phyloP scores from a whole-genome alignment of 2,888 invertebrate genomes.

The Sipunculus nudus region DNA sequence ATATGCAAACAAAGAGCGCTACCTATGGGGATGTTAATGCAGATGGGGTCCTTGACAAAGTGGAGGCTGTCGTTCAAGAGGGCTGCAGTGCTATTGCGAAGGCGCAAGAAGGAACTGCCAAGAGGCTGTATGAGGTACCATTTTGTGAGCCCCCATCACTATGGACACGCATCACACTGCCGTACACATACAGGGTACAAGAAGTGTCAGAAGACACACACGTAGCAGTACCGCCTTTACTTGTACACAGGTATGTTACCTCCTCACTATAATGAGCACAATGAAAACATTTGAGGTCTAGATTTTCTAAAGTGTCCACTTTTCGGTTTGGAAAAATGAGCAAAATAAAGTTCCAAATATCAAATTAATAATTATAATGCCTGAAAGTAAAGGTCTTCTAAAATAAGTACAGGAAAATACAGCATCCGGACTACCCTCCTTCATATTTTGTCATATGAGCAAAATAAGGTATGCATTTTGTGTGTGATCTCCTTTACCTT shows the following conservation, averaged over 20 bases:
- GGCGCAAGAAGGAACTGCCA: conserved; percentile 40
- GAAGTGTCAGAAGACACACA: conserved; percentile 53
- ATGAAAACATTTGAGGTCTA: no score
- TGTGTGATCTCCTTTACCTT: no score
- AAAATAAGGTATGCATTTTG: no score
- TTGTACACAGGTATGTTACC: conserved; percentile 54
- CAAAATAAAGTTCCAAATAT: no score
- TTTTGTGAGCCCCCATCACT: conserved; percentile 46
- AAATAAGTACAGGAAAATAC: no score
- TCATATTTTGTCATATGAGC: no score
- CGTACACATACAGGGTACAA: conserved; percentile 52
- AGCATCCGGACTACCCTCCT: no score
- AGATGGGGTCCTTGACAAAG: conserved; percentile 39
- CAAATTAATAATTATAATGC: no score
- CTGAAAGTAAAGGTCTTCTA: no score
- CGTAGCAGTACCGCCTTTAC: conserved; percentile 38
- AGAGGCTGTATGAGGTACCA: conserved; percentile 50
- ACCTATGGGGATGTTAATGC: conserved; percentile 51
- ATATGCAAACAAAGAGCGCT: conserved; percentile 43
- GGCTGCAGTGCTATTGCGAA: not conserved
- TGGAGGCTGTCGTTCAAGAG: conserved; percentile 7
- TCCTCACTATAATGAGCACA: no score
- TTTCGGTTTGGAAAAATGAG: no score
- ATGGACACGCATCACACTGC: conserved; percentile 48
- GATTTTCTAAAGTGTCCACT: no score